Base-by-base conservation (phyloP, 1,140 invertebrate genomes). In the Brachionus rubens region DNA sequence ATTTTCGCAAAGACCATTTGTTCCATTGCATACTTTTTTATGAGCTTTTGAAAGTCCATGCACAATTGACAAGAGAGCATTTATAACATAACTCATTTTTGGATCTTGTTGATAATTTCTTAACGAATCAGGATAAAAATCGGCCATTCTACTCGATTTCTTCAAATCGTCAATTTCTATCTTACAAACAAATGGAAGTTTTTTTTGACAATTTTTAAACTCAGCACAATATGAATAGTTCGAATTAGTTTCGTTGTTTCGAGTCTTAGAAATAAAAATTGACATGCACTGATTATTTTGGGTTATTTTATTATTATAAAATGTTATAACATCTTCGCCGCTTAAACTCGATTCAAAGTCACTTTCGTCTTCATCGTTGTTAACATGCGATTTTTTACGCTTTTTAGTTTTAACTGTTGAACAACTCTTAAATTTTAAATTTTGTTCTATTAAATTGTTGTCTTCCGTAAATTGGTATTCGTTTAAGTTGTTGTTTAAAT, bases 51-150 rank as follows among this genome's bases (percentile, higher is more conserved):
- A 87, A 16, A 90, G 81, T 1, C 87, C 90, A 79, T 89, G 84
- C 1, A 89, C 90, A 82, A 91, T 88, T 1, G 88, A 89, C 80
- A 88, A 88, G 56, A 91, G 88, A 1, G 90, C 88, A 83, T 91
- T 91, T 77, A 89, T 88, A 2, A 91, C 89, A 82, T 91, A 91
- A 40, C 89, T 90, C 81, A 91, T 87, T 82, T 91, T 91, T 1
- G 90, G 88, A 82, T 91, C 91, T 79, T 90, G 89, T 68, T 87
- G 86, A 79, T 89, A 88, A 7, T 86, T 81, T 6, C 87, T 82
- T n/a, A 50, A 67, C 9, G 82, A 77, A 3, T 78, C 52, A 3
- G 72, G 50, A 59, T 76, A 76, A 40, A 36, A 52, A n/a, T 75
- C 67, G 28, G 26, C 62, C 7, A 33, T 26, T 26, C 24, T 19